Evolutionary conservation across 92 coral and sea anemone species (phyloP).

Genomic region (Umimayanthus chanpuru): DNA sequence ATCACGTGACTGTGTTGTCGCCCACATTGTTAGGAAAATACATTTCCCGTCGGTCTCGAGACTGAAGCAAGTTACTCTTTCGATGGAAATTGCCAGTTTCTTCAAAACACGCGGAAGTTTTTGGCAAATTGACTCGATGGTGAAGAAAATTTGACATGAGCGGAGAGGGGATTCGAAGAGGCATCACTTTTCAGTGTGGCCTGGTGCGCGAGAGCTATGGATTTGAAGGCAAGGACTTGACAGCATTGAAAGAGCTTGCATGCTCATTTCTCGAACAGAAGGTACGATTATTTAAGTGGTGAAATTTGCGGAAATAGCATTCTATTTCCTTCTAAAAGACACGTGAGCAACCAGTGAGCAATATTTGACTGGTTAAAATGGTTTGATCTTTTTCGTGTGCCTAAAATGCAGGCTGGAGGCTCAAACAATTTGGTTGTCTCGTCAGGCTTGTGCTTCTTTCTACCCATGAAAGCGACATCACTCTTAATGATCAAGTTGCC

Average conservation of each 20-base stretch:
- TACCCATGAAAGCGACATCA: slow-evolving; percentile 3
- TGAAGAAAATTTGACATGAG: slow-evolving; percentile 46
- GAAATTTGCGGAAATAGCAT: slow-evolving; percentile 41
- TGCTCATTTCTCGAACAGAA: slow-evolving; percentile 97
- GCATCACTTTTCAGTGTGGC: slow-evolving; percentile 95
- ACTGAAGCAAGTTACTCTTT: slow-evolving; percentile 28
- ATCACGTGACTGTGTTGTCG: slow-evolving; percentile 92
- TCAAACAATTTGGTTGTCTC: not conserved
- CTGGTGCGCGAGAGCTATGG: slow-evolving; percentile 95
- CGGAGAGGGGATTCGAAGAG: slow-evolving; percentile 82
- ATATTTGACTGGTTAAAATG: slow-evolving; percentile 24
- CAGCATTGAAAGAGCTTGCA: slow-evolving; percentile 89
- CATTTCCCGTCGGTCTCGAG: slow-evolving; percentile 71
- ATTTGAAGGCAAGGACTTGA: slow-evolving; percentile 92
- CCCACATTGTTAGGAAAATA: slow-evolving; percentile 84
- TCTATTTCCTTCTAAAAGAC: slow-evolving; percentile 32
- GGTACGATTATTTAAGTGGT: slow-evolving; percentile 67
- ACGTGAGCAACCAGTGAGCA: slow-evolving; percentile 36
- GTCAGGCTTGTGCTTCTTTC: not conserved
- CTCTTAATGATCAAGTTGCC: not conserved
- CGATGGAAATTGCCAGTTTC: slow-evolving; percentile 29
- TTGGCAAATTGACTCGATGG: slow-evolving; percentile 50
- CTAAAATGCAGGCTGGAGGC: slow-evolving; percentile 1
- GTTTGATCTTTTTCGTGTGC: not conserved
- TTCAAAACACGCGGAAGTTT: slow-evolving; percentile 9